Evolutionary conservation across 2,888 invertebrate species (phyloP), one percentile per base, ranked within the genome.

Genomic region (Ochropleura leucogaster): DNA sequence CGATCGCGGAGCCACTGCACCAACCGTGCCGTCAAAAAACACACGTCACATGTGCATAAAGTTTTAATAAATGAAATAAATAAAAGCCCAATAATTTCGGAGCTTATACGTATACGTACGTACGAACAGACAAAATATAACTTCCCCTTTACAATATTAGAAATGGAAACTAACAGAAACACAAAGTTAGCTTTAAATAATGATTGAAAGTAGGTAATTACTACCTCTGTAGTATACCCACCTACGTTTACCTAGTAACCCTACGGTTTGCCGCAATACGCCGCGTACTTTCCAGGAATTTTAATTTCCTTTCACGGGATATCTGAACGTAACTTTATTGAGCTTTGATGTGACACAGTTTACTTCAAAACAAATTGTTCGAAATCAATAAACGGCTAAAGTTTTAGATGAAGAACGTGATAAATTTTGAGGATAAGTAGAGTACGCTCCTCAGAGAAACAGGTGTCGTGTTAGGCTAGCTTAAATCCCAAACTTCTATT

Each of bases 231-330:
- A 62, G 62, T 20, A 20, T 10, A 20, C n/a, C 9, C 4, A 75
- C 10, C 47, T 68, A 77, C 47, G 0, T 53, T 49, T 68, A 79
- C 68, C 53, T 18, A 40, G n/a, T 55, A 65, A 70, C 55, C 18
- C 10, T 53, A 30, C 51, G 49, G 55, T 49, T 74, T 69, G 65
- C 68, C 72, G 82, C 82, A 82, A n/a, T 77, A 80, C 82, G 82
- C 59, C 66, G 42, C 47, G 20, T 40, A 46, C 14, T 51, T 81
- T 74, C 82, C 74, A 67, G 64, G 84, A 81, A 84, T 76, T 84
- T 68, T 72, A 84, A 84, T 85, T 85, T 85, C 77, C 76, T 75
- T 70, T 12, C 49, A 18, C 68, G 14, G 51, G 62, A 80, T 64
- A 68, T 74, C 44, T 63, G 42, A 72, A 71, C 62, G 60, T 42